These are phyloP conservation scores for Phylloscopus collybita DNA, from an alignment of 2,797 vertebrate genomes.

Conservation along the genomic window DNA sequence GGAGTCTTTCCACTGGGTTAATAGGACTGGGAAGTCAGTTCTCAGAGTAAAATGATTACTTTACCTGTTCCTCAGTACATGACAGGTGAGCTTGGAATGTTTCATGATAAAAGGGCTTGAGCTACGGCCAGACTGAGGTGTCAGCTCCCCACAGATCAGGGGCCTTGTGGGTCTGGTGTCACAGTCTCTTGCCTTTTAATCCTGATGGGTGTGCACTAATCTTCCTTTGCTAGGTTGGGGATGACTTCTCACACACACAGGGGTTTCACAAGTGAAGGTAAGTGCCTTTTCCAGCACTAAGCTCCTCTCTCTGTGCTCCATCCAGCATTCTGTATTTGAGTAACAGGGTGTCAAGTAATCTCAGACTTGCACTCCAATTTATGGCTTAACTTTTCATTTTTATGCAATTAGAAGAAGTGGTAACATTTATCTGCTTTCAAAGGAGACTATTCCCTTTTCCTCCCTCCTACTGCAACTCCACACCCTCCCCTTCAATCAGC, in stretches of 20 bases:
- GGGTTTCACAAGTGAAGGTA: slow-evolving; percentile 22
- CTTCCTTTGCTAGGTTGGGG: not conserved
- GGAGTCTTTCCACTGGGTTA: not conserved
- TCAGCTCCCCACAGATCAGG: not conserved
- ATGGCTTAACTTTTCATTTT: slow-evolving; percentile 40
- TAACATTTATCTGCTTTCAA: slow-evolving; percentile 34
- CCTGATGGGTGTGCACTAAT: not conserved
- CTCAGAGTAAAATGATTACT: not conserved
- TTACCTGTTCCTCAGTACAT: not conserved
- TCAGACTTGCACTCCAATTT: not conserved
- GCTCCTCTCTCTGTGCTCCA: slow-evolving; percentile 18
- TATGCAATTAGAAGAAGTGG: slow-evolving; percentile 29
- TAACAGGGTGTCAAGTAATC: slow-evolving; percentile 17
- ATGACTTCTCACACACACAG: not conserved
- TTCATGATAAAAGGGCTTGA: not conserved
- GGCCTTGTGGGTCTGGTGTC: not conserved
- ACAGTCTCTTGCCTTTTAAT: not conserved
- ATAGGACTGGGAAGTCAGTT: not conserved
- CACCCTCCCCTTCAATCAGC: not conserved
- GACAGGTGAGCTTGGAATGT: not conserved
- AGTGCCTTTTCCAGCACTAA: slow-evolving; percentile 42
- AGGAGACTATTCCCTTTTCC: not conserved
- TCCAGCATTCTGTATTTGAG: slow-evolving; percentile 23
- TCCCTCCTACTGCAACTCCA: not conserved
- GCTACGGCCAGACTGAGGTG: not conserved